These are phyloP conservation scores for Paramisgurnus dabryanus DNA, from an alignment of 2,113 vertebrate genomes.

Conservation along the genomic window DNA sequence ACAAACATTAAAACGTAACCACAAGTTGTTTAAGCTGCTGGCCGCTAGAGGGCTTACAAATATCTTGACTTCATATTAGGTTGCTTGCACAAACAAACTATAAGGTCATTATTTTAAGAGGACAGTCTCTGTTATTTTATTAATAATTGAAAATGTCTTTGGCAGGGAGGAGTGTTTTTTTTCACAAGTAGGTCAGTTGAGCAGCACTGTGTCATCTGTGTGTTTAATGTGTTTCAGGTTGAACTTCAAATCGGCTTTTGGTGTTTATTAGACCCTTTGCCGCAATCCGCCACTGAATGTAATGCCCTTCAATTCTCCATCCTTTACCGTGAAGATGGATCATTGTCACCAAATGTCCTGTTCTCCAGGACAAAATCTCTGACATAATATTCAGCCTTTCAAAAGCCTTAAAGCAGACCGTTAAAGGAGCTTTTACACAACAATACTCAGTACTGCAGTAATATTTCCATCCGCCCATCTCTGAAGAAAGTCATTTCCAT, in stretches of 20 bases:
- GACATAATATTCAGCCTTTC: conserved; percentile 24
- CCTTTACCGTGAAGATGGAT: neutral
- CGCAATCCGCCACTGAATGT: neutral
- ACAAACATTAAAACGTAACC: too few species aligned
- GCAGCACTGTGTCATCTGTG: neutral
- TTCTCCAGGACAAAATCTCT: conserved; percentile 8
- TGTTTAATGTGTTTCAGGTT: neutral
- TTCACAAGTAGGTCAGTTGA: neutral
- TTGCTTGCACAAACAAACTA: too few species aligned
- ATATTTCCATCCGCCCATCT: neutral
- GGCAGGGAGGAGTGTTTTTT: too few species aligned
- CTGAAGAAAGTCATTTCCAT: conserved; percentile 32
- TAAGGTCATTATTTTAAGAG: too few species aligned
- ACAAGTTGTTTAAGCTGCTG: too few species aligned
- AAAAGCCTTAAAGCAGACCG: conserved; percentile 15
- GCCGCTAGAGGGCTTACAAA: too few species aligned
- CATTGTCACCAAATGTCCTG: neutral
- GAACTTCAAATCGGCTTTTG: neutral
- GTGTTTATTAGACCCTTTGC: neutral
- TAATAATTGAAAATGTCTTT: too few species aligned
- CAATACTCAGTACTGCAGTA: conserved; percentile 3
- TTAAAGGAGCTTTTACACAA: conserved; percentile 27
- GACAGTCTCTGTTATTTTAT: too few species aligned
- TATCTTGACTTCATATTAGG: too few species aligned
- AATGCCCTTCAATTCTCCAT: neutral